Conservation (phyloP, 2,113 vertebrate genomes). For the Malaclemys terrapin region DNA sequence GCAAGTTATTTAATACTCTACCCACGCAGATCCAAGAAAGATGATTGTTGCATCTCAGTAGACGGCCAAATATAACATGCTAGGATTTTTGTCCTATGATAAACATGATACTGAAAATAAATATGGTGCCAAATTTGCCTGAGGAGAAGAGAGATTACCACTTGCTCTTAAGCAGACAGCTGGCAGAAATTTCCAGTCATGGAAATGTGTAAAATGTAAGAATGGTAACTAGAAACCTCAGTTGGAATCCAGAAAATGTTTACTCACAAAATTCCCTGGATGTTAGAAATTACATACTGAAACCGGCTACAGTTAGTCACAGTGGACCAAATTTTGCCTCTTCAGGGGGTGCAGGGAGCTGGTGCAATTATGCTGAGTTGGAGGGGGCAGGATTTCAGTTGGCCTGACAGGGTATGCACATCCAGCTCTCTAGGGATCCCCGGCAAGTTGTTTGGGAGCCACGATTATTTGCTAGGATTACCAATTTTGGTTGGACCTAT, state of each 20-base stretch:
- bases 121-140: slow-evolving; percentile 35
- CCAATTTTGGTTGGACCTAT: background rate
- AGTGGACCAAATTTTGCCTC: background rate
- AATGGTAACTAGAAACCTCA: slow-evolving; percentile 41
- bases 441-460: background rate
- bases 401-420: background rate
- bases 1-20: slow-evolving; percentile 35
- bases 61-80: slow-evolving; percentile 47
- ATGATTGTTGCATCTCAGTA: background rate
- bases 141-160: slow-evolving; percentile 57
- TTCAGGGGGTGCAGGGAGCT: background rate
- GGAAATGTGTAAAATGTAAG: background rate
- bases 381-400: fast-evolving
- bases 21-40: background rate
- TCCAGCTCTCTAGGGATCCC: background rate
- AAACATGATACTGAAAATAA: slow-evolving; percentile 56
- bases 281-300: background rate
- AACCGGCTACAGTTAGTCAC: background rate
- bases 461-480: background rate
- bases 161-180: slow-evolving; percentile 64
- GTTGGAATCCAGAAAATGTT: slow-evolving; percentile 12
- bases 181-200: slow-evolving; percentile 71
- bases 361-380: fast-evolving
- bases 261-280: background rate
- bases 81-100: background rate